Percentiles rank a stretch among this genome's conserved stretches.
phyloP scores from a whole-genome alignment of 2,113 vertebrate genomes.

The Camelus bactrianus region DNA sequence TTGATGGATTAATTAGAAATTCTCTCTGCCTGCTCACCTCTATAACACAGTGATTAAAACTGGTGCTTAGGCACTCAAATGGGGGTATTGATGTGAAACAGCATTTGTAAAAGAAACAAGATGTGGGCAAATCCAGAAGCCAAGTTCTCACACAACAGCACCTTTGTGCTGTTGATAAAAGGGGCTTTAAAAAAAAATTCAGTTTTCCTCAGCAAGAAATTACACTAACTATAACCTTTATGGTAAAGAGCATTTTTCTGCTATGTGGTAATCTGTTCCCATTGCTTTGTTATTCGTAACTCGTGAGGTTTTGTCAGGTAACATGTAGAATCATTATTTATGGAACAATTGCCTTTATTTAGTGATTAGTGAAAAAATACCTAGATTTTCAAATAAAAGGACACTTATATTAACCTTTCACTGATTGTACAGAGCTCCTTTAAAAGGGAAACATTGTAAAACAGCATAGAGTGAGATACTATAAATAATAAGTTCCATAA shows the following conservation, averaged over 20 bases:
- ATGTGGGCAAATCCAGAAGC: slow-evolving; percentile 58
- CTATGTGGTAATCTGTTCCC: slow-evolving; percentile 81
- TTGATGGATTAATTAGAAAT: slow-evolving; percentile 65
- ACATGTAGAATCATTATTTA: slow-evolving; percentile 74
- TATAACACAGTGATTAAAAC: slow-evolving; percentile 49
- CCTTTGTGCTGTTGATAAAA: slow-evolving; percentile 71
- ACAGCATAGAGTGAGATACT: slow-evolving; percentile 48
- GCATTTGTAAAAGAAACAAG: slow-evolving; percentile 68
- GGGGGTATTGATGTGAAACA: slow-evolving; percentile 41
- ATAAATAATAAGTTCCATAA: slow-evolving; percentile 74
- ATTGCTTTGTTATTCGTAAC: slow-evolving; percentile 77
- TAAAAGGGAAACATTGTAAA: slow-evolving; percentile 58
- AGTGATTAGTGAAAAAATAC: slow-evolving; percentile 27
- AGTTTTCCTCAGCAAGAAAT: slow-evolving; percentile 72
- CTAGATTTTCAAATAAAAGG: slow-evolving; percentile 32
- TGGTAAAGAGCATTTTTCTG: slow-evolving; percentile 80
- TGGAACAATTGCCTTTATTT: slow-evolving; percentile 58
- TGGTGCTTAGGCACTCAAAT: not conserved
- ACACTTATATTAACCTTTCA: not conserved
- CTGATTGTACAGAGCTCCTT: slow-evolving; percentile 59
- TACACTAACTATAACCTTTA: slow-evolving; percentile 64
- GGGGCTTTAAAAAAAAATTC: slow-evolving; percentile 50
- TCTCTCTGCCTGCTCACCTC: slow-evolving; percentile 18
- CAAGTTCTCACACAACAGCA: slow-evolving; percentile 64
- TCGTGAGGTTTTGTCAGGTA: slow-evolving; percentile 69